Percentiles rank a stretch among this genome's conserved stretches.
Conservation (phyloP, 2,113 vertebrate species). For the Oryzias woworae region DNA sequence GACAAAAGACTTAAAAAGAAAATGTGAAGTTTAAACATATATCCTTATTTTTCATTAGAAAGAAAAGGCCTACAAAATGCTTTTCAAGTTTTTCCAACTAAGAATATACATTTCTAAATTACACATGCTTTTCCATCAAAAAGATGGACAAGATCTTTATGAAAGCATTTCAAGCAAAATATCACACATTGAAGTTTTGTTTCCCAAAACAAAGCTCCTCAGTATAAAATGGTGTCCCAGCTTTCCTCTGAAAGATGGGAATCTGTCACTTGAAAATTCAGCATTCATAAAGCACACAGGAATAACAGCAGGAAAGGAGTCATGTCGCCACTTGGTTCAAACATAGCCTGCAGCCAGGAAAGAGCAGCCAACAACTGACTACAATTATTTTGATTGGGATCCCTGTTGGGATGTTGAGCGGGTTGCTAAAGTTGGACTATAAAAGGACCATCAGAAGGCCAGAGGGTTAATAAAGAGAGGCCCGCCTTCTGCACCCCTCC, state of each 20-base stretch:
- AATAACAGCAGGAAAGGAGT: constrained; percentile 1
- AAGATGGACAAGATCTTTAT: too few relatives aligned
- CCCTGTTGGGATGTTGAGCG: neutral
- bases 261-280: neutral
- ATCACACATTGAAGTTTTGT: too few relatives aligned
- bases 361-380: constrained; percentile 17
- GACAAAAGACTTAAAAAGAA: neutral
- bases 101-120: too few relatives aligned
- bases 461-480: neutral
- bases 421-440: constrained; percentile 23
- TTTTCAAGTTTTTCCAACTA: too few relatives aligned
- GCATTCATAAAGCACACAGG: constrained; percentile 10
- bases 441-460: constrained; percentile 9
- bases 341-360: constrained; percentile 34
- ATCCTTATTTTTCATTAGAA: too few relatives aligned
- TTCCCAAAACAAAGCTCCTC: neutral
- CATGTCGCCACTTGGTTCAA: constrained; percentile 1
- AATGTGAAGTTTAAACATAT: too few relatives aligned
- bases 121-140: too few relatives aligned
- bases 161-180: too few relatives aligned
- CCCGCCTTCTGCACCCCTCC: constrained; percentile 4
- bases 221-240: neutral
- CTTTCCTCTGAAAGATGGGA: neutral
- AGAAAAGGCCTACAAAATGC: too few relatives aligned
- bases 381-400: constrained; percentile 8